phyloP scores from a whole-genome alignment of 2,888 invertebrate species.

The Nomada ferruginata region DNA sequence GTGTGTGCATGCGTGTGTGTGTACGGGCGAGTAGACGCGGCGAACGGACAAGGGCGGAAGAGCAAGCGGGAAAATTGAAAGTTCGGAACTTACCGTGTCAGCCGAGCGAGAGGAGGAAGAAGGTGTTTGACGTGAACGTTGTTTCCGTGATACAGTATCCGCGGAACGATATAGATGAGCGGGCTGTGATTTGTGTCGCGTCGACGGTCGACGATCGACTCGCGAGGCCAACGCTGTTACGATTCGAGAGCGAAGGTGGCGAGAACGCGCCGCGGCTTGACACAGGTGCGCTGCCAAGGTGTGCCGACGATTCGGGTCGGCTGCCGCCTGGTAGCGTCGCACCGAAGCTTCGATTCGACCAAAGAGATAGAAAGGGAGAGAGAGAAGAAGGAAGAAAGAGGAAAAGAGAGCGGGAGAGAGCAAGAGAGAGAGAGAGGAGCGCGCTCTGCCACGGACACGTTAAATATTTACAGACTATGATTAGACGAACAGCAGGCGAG shows the following conservation, averaged over 20 bases:
- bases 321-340: constrained; percentile 79
- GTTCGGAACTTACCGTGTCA: constrained; percentile 34
- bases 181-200: constrained; percentile 49
- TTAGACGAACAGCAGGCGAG: constrained; percentile 28
- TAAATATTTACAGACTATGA: constrained; percentile 73
- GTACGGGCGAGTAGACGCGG: constrained; percentile 17
- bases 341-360: constrained; percentile 73
- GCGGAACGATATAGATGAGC: constrained; percentile 15
- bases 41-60: too few relatives aligned
- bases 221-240: constrained; percentile 56
- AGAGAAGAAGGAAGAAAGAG: background rate
- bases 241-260: constrained; percentile 70
- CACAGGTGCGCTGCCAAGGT: constrained; percentile 79
- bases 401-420: background rate
- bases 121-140: background rate
- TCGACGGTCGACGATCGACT: constrained; percentile 51
- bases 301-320: constrained; percentile 61
- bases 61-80: constrained; percentile 30
- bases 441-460: constrained; percentile 38
- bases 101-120: constrained; percentile 13
- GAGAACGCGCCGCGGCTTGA: constrained; percentile 77
- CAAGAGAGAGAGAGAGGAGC: background rate
- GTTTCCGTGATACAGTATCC: constrained; percentile 6
- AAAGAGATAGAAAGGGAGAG: constrained; percentile 8
- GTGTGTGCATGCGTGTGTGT: background rate